These are phyloP conservation scores for Eulemur coronatus DNA, from an alignment of 2,797 vertebrate genomes.

Conservation along the genomic window DNA sequence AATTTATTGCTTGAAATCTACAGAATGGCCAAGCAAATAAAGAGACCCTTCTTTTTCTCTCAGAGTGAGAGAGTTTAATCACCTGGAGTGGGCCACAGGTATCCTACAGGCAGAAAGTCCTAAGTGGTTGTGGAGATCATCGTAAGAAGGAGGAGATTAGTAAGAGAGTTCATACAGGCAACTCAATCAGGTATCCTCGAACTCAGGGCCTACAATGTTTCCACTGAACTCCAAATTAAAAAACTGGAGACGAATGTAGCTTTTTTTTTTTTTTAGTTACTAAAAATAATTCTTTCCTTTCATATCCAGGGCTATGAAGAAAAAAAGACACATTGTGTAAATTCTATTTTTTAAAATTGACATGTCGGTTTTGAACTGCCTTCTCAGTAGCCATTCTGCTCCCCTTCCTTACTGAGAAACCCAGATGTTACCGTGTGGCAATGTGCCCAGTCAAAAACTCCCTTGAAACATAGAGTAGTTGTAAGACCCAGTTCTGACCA, in stretches of 20 bases:
- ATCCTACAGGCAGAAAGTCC: neutral
- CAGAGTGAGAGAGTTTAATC: neutral
- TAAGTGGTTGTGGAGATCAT: neutral
- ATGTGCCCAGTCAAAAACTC: neutral
- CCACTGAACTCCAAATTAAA: neutral
- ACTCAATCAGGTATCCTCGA: neutral
- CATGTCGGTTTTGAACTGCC: neutral
- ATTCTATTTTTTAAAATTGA: neutral
- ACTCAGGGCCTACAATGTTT: neutral
- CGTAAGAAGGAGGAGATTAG: neutral
- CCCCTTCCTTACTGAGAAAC: neutral
- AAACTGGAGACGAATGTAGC: slow-evolving; percentile 27
- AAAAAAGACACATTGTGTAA: neutral
- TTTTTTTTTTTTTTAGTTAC: neutral
- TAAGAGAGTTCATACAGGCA: neutral
- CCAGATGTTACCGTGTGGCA: neutral
- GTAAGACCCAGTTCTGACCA: neutral
- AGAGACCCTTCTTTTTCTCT: neutral
- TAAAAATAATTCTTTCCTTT: slow-evolving; percentile 48
- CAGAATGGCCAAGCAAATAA: neutral
- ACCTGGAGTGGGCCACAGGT: neutral
- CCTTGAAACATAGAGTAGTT: neutral
- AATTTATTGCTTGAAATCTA: neutral
- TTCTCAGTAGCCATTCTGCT: neutral
- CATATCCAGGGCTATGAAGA: neutral